Evolutionary conservation across 1,140 invertebrate species (phyloP).

Genomic region (Sinella curviseta): DNA sequence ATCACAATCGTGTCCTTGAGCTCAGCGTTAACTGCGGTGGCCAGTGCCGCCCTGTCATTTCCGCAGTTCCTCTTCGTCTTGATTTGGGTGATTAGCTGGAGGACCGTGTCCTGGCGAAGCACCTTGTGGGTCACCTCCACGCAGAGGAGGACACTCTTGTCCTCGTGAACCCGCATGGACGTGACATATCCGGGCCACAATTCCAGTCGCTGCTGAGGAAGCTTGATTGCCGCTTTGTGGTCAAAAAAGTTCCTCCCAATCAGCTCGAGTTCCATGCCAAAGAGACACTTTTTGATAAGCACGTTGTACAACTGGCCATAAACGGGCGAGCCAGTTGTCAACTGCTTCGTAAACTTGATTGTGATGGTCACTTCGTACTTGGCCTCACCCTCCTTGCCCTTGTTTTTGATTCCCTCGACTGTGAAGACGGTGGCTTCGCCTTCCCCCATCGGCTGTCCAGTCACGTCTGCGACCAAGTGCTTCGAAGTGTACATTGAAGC

Average conservation of each 20-base stretch:
- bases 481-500: slow-evolving; percentile 30
- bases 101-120: slow-evolving; percentile 62
- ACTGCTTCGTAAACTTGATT: not conserved
- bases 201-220: slow-evolving; percentile 61
- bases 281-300: slow-evolving; percentile 70
- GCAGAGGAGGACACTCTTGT: slow-evolving; percentile 65
- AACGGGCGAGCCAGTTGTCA: slow-evolving; percentile 15
- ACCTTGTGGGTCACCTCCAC: slow-evolving; percentile 75
- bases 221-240: slow-evolving; percentile 51
- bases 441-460: not conserved
- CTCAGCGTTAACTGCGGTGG: not conserved
- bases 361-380: not conserved
- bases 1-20: slow-evolving; percentile 53
- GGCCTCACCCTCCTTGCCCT: not conserved
- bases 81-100: slow-evolving; percentile 55
- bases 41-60: not conserved
- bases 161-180: slow-evolving; percentile 75
- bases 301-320: slow-evolving; percentile 70
- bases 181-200: slow-evolving; percentile 74
- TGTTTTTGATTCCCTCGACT: not conserved
- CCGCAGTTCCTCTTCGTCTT: not conserved
- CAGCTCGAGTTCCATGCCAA: slow-evolving; percentile 53
- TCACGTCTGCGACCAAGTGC: not conserved
- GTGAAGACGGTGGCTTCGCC: not conserved
- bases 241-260: slow-evolving; percentile 62